Percentiles rank a stretch among this genome's conserved stretches.
Evolutionary conservation across 2,888 invertebrate genomes (phyloP).

Genomic region (Plutella xylostella): DNA sequence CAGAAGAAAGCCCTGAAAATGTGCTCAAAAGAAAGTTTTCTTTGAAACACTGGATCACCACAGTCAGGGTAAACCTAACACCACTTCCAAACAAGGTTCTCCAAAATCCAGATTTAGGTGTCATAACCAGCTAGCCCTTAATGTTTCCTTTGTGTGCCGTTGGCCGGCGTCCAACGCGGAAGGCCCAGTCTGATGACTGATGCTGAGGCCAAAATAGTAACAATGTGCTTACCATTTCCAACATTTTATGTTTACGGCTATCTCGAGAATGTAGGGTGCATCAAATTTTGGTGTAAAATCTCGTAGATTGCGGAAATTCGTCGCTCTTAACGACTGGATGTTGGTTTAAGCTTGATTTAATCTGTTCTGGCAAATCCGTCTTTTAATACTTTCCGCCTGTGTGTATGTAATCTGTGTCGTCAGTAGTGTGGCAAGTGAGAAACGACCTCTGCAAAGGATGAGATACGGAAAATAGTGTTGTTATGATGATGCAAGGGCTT

Average conservation of each 20-base stretch:
- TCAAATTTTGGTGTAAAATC: neutral
- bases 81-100: slow-evolving; percentile 14
- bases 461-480: no score
- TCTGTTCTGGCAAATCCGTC: no score
- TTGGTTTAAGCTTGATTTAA: no score
- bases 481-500: no score
- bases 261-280: neutral
- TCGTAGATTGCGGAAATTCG: no score
- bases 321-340: no score
- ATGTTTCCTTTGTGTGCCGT: slow-evolving; percentile 46
- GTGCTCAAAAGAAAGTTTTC: neutral
- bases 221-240: slow-evolving; percentile 19
- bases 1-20: neutral
- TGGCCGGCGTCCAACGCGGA: slow-evolving; percentile 56
- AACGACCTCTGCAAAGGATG: no score
- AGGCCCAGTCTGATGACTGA: slow-evolving; percentile 29
- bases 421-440: no score
- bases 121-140: slow-evolving; percentile 37
- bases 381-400: no score
- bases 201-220: slow-evolving; percentile 29
- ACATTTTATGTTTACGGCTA: slow-evolving; percentile 1
- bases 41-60: neutral
- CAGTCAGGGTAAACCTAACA: neutral
- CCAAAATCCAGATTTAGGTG: slow-evolving; percentile 28
- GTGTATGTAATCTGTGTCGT: no score